Conservation (phyloP, 92 coral and sea anemone genomes). For the Plumapathes pennacea region DNA sequence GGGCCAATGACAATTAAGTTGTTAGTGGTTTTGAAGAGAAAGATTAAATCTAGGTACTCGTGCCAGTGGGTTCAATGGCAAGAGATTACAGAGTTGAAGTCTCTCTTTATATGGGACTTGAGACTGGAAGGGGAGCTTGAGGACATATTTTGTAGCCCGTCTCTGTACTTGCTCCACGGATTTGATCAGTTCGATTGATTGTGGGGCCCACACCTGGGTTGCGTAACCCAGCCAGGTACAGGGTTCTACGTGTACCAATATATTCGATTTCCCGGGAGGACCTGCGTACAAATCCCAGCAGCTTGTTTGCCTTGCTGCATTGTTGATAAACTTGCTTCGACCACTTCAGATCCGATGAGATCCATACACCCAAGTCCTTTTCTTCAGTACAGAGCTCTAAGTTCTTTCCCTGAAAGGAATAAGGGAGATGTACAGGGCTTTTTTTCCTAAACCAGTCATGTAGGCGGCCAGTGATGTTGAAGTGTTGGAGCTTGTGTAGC, state of each 20-base stretch:
- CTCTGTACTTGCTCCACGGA: slow-evolving; percentile 1
- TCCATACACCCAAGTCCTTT: slow-evolving; percentile 41
- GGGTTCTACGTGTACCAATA: not conserved
- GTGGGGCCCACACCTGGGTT: slow-evolving; percentile 3
- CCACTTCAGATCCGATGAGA: slow-evolving; percentile 27
- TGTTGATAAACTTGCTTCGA: slow-evolving; percentile 21
- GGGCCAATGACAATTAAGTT: no score
- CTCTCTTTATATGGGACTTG: not conserved
- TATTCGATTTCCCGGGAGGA: slow-evolving; percentile 23
- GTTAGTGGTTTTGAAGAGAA: no score
- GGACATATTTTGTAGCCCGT: slow-evolving; percentile 3
- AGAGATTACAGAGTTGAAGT: not conserved
- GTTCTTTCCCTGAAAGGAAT: no score
- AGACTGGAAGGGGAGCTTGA: slow-evolving; percentile 1
- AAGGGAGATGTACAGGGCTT: no score
- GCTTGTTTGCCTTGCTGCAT: slow-evolving; percentile 48
- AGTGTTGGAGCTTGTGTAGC: not conserved
- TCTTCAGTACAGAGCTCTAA: no score
- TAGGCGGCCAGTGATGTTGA: slow-evolving; percentile 6
- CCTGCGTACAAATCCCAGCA: slow-evolving; percentile 30
- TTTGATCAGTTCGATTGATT: not conserved
- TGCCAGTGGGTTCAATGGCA: slow-evolving; percentile 6
- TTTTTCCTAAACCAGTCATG: slow-evolving; percentile 4
- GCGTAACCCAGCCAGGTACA: slow-evolving; percentile 11
- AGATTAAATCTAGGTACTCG: not conserved